Conservation (phyloP, 2,888 invertebrate species). For the Dendrolimus houi region DNA sequence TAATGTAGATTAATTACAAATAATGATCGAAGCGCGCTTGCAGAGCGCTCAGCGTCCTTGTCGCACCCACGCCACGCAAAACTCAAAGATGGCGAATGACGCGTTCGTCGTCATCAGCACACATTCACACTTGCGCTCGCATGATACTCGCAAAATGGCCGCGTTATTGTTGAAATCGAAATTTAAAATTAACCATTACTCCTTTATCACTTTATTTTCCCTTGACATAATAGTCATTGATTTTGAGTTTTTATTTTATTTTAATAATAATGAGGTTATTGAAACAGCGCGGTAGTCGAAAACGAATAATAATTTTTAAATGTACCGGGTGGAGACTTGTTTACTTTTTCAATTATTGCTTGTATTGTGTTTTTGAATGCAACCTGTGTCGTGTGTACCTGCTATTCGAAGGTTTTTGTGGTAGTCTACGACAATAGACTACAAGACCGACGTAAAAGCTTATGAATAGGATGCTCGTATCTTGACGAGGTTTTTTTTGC, state of each 20-base stretch:
- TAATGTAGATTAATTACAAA: too few relatives aligned
- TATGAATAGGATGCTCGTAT: background rate
- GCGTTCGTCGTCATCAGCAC: conserved; percentile 11
- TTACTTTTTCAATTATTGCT: background rate
- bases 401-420: background rate
- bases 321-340: background rate
- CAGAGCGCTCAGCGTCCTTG: conserved; percentile 21
- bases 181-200: background rate
- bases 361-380: background rate
- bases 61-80: conserved; percentile 25
- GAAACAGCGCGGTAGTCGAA: background rate
- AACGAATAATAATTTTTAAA: background rate
- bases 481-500: background rate
- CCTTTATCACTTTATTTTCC: too few relatives aligned
- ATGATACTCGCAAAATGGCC: conserved; percentile 47
- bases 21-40: too few relatives aligned
- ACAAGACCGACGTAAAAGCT: background rate
- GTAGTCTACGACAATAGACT: background rate
- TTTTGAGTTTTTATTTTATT: too few relatives aligned
- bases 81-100: conserved; percentile 19
- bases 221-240: too few relatives aligned
- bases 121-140: conserved; percentile 21
- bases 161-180: conserved; percentile 21
- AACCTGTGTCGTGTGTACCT: background rate
- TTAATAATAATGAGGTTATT: too few relatives aligned